Base-by-base conservation (phyloP, 2,888 invertebrate species). In the Mamestra brassicae region DNA sequence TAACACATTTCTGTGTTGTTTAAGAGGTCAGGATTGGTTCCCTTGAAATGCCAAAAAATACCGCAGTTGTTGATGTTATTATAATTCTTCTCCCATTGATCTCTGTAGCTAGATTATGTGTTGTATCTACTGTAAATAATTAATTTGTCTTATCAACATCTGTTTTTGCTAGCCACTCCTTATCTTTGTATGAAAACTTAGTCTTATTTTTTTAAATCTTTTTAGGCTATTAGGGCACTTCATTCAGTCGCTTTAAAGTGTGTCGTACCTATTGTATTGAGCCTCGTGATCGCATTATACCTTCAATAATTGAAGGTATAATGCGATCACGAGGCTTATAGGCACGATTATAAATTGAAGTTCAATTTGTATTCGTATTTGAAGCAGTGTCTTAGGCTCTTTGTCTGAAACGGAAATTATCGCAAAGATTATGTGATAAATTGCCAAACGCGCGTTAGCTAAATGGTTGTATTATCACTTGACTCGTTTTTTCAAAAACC, bases 21-120 rank as follows among this genome's bases (percentile, higher is more conserved):
- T 54, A 64, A 17, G 58, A 64, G n/a, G 34, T 61, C 17, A 26
- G 42, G 17, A 47, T 72, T 68, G 70, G 74, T 73, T 67, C 45
- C 47, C 52, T 78, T 68, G 62, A 75, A 68, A 80, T 77, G 87
- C 85, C 80, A 80, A 85, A 86, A 72, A 66, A 65, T 38, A 42
- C 69, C 61, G 60, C 52, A 55, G 62, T 67, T 71, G 69, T 76
- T 82, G 67, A 74, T 62, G 69, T 79, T 69, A 67, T 55, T 60
- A 63, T 70, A 63, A 52, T 17, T 80, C 47, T 54, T 70, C n/a
- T 76, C 54, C 5, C 42, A 55, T 58, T 61, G 34, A 79, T 68
- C 15, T 66, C 13, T 7, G 5, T 61, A 75, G 42, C 26, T 47
- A 26, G 47, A 11, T 13, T 57, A 50, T 63, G 38, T 58, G 61